Conservation (phyloP, 2,113 vertebrate species). For the Carlito syrichta region DNA sequence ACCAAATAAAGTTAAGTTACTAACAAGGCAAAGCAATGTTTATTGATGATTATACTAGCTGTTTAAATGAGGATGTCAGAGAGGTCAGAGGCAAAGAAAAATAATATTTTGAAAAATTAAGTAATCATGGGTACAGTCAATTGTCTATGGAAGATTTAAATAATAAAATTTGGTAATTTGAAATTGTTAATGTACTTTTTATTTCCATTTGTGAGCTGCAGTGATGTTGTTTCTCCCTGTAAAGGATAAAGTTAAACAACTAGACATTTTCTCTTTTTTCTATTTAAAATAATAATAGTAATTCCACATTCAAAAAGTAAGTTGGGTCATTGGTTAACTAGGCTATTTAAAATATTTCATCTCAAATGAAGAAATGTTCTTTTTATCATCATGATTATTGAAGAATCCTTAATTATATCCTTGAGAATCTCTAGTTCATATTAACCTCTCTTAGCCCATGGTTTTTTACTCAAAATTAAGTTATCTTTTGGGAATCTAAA, state of each 20-base stretch:
- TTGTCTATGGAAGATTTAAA: neutral
- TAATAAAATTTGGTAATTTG: neutral
- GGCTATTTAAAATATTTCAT: neutral
- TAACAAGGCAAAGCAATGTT: neutral
- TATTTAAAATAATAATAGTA: neutral
- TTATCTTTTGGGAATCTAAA: neutral
- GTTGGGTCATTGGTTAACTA: neutral
- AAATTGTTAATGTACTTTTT: neutral
- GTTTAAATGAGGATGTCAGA: neutral
- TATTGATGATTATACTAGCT: neutral
- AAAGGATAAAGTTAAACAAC: neutral
- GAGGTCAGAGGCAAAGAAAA: neutral
- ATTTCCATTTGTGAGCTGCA: neutral
- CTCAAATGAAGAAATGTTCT: neutral
- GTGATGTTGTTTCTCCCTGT: neutral
- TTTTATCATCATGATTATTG: neutral
- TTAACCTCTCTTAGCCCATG: neutral
- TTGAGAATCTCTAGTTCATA: neutral
- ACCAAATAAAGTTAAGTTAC: neutral
- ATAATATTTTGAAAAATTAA: neutral
- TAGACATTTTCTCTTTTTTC: neutral
- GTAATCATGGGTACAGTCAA: neutral
- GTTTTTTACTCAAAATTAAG: neutral
- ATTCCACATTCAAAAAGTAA: neutral
- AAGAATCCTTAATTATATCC: neutral